Conservation (phyloP, 2,888 invertebrate species). For the Ramazzottius varieornatus region DNA sequence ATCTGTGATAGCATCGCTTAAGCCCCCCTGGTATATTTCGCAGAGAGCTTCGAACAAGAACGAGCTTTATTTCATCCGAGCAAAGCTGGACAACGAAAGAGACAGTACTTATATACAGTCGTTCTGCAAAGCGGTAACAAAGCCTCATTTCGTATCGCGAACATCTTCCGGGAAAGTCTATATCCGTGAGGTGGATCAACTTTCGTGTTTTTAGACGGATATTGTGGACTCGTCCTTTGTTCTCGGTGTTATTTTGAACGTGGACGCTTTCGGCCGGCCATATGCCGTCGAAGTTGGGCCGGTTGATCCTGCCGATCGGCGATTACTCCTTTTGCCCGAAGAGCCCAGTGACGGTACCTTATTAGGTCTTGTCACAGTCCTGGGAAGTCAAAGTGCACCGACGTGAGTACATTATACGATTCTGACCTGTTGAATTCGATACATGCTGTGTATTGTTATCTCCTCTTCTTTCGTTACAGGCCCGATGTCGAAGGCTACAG, state of each 20-base stretch:
- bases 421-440: background rate
- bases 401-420: background rate
- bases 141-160: no score
- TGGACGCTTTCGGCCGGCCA: background rate
- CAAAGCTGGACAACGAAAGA: background rate
- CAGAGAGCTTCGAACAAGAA: background rate
- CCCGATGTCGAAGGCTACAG: background rate
- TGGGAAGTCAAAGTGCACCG: background rate
- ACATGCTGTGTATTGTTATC: background rate
- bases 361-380: background rate
- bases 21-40: no score
- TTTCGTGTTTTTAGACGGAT: background rate
- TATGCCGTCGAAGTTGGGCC: background rate
- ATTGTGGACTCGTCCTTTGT: background rate
- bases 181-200: no score
- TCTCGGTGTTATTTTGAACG: background rate
- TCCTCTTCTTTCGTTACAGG: background rate
- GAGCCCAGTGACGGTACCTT: background rate
- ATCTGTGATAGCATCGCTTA: background rate
- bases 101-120: background rate
- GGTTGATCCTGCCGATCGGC: background rate
- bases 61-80: background rate
- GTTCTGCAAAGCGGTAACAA: conserved; percentile 1
- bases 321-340: background rate
- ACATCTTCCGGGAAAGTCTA: no score